These are phyloP conservation scores for Amphibalanus amphitrite DNA, from an alignment of 1,140 invertebrate genomes.

Conservation along the genomic window DNA sequence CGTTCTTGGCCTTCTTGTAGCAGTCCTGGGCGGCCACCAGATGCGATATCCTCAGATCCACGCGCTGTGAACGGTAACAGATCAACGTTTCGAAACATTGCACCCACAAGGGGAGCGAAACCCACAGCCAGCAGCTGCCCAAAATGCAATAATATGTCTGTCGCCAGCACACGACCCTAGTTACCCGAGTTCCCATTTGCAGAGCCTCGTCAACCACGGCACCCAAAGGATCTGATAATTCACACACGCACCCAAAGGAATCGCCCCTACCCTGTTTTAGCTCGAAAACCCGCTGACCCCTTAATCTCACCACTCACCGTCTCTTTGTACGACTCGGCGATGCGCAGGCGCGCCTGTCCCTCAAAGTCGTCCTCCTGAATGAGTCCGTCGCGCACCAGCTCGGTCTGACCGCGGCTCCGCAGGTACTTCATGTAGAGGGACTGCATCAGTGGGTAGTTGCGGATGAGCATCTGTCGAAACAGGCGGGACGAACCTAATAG, in stretches of 20 bases:
- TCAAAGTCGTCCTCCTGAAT: neutral
- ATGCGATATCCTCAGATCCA: neutral
- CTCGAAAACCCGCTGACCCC: no score
- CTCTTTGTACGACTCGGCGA: neutral
- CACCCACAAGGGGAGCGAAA: neutral
- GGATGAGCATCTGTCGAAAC: neutral
- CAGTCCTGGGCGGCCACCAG: neutral
- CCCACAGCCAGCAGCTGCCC: neutral
- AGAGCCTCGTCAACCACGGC: neutral
- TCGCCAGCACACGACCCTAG: neutral
- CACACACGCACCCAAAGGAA: neutral
- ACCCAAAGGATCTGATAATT: neutral
- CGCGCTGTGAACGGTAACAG: neutral
- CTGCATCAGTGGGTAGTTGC: neutral
- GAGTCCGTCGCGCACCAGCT: neutral
- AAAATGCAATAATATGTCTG: neutral
- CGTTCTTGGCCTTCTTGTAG: conserved; percentile 1
- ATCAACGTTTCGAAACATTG: neutral
- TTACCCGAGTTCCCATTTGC: neutral
- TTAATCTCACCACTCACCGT: neutral
- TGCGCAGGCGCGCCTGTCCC: neutral
- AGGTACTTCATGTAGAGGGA: neutral
- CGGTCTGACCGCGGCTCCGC: neutral
- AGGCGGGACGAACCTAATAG: no score
- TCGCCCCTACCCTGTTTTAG: no score